phyloP scores from a whole-genome alignment of 2,113 vertebrate genomes.

The Electrona antarctica region DNA sequence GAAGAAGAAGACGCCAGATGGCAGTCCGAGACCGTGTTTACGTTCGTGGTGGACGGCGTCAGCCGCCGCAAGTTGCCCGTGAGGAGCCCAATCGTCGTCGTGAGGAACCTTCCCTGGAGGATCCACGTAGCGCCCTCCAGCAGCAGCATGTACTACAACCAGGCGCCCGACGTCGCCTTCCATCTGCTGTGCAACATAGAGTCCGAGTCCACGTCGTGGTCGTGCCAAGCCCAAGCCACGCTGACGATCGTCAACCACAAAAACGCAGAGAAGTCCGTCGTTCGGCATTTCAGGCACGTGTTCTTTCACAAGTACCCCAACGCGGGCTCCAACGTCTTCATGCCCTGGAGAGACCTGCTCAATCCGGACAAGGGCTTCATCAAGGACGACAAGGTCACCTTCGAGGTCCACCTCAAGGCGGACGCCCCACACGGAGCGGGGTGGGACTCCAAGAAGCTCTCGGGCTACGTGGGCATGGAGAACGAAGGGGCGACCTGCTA shows the following conservation, averaged over 20 bases:
- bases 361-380: constrained; percentile 97
- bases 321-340: constrained; percentile 99
- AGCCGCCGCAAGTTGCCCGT: constrained; percentile 96
- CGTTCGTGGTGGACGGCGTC: constrained; percentile 96
- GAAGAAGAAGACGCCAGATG: constrained; percentile 87
- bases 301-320: constrained; percentile 99
- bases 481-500: constrained; percentile 99
- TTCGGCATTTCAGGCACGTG: constrained; percentile 95
- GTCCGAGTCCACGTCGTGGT: constrained; percentile 99
- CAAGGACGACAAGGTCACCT: constrained; percentile 97
- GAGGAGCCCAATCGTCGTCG: constrained; percentile 96
- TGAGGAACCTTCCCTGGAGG: constrained; percentile 98
- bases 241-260: constrained; percentile 99
- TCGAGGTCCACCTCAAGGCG: constrained; percentile 97
- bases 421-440: constrained; percentile 98
- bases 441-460: constrained; percentile 99
- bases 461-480: constrained; percentile 99
- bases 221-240: constrained; percentile 97
- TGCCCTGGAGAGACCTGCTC: constrained; percentile 99
- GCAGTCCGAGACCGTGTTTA: constrained; percentile 97
- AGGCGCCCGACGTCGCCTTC: constrained; percentile 80
- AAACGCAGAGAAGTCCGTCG: constrained; percentile 98
- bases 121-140: constrained; percentile 99
- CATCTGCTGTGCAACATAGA: constrained; percentile 96
- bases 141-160: constrained; percentile 87